These are phyloP conservation scores for Chymomyza amoena DNA, from an alignment of 2,888 invertebrate genomes.

Conservation along the genomic window DNA sequence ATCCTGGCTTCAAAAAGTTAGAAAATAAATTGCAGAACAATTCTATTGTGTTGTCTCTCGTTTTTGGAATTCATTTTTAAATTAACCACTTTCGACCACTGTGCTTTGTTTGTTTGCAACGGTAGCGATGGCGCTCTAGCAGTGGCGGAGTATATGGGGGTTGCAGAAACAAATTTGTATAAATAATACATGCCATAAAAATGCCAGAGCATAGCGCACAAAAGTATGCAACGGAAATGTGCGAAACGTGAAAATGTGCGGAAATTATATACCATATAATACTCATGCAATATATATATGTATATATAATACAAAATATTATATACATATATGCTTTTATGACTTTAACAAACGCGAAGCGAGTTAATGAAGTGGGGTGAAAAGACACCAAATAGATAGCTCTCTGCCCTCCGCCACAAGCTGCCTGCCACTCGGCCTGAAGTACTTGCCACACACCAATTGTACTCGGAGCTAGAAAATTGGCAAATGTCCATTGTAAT, in stretches of 20 bases:
- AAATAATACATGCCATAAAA: constrained; percentile 38
- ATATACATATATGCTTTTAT: neutral
- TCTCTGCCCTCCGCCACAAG: no score
- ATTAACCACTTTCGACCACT: neutral
- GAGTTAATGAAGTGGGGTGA: neutral
- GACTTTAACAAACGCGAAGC: neutral
- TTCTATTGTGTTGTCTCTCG: no score
- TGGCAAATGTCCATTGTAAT: neutral
- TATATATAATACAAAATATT: neutral
- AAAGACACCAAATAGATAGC: neutral
- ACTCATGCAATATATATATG: neutral
- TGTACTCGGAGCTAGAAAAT: neutral
- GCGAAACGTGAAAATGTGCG: constrained; percentile 70
- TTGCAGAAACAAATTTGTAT: neutral
- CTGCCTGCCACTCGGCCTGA: neutral
- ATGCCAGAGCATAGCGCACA: constrained; percentile 43
- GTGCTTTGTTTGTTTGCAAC: neutral
- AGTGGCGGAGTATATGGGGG: neutral
- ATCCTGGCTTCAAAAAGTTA: no score
- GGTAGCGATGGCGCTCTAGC: neutral
- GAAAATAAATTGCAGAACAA: no score
- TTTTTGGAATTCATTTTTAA: no score
- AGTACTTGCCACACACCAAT: neutral
- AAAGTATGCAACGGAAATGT: constrained; percentile 70
- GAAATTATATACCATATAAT: constrained; percentile 48